These are phyloP conservation scores for Lepus townsendii DNA, from an alignment of 2,797 vertebrate genomes.

Conservation along the genomic window DNA sequence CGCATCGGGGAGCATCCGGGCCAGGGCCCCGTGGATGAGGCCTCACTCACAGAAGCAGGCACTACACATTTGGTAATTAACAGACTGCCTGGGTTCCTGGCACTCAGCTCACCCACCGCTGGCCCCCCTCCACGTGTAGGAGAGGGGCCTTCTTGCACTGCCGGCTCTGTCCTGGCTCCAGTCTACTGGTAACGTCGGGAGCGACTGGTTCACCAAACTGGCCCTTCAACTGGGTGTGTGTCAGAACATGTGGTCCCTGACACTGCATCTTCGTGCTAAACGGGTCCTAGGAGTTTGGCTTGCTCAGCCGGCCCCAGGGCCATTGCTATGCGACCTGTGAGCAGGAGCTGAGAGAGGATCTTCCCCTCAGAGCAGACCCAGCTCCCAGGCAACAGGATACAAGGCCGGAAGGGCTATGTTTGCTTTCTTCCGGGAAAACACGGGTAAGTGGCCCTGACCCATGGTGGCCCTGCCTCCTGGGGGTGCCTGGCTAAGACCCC, in stretches of 20 bases:
- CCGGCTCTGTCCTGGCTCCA: background rate
- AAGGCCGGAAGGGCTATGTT: background rate
- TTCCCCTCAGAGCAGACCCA: background rate
- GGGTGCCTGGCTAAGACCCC: background rate
- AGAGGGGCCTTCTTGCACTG: background rate
- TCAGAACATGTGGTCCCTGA: background rate
- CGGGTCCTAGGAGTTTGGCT: constrained; percentile 61
- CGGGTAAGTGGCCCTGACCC: background rate
- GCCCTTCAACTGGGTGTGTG: constrained; percentile 54
- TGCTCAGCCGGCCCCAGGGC: constrained; percentile 18
- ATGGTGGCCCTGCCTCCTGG: background rate
- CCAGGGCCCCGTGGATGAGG: background rate
- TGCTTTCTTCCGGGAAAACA: background rate
- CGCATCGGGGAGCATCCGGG: background rate
- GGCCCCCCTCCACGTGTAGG: background rate
- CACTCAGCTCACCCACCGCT: background rate
- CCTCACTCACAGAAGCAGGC: constrained; percentile 1
- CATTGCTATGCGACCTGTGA: background rate
- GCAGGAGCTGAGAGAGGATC: background rate
- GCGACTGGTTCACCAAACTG: constrained; percentile 35
- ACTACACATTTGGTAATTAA: constrained; percentile 6
- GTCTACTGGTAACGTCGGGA: background rate
- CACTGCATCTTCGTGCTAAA: constrained; percentile 43
- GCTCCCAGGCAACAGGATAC: background rate
- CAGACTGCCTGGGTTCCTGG: constrained; percentile 33